phyloP scores from a whole-genome alignment of 2,888 invertebrate species.

The Pollenia amentaria region DNA sequence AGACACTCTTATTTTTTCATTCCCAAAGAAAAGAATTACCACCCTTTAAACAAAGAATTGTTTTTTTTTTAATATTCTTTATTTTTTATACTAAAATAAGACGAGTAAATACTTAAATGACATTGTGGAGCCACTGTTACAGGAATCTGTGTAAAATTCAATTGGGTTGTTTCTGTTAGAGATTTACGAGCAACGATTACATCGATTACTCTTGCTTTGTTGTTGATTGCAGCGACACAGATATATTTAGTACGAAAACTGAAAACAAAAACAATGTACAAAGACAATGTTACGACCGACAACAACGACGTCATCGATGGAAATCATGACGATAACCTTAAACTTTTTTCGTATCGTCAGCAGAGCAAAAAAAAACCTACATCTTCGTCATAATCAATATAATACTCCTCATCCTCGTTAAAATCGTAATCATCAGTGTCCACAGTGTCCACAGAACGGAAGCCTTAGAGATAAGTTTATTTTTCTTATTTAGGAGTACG shows the following conservation, averaged over 20 bases:
- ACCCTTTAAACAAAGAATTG: no score
- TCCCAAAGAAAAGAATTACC: no score
- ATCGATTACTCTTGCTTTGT: constrained; percentile 73
- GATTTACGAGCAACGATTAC: constrained; percentile 73
- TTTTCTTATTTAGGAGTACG: neutral
- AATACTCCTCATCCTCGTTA: neutral
- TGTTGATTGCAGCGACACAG: no score
- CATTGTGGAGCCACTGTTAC: constrained; percentile 51
- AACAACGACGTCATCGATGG: constrained; percentile 52
- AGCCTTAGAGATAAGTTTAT: constrained; percentile 29
- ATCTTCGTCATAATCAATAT: constrained; percentile 31
- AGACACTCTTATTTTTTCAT: no score
- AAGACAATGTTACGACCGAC: constrained; percentile 30
- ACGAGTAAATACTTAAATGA: constrained; percentile 19
- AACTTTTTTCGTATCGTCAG: constrained; percentile 55
- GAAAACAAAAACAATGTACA: neutral
- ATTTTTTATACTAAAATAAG: no score
- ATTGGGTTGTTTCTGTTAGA: constrained; percentile 32
- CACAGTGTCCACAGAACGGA: constrained; percentile 53
- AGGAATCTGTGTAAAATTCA: constrained; percentile 39
- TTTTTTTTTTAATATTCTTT: no score
- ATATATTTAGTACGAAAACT: neutral
- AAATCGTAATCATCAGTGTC: constrained; percentile 30
- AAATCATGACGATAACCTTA: constrained; percentile 65
- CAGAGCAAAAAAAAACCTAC: neutral